Evolutionary conservation across 2,888 invertebrate species (phyloP), one percentile per base, ranked within the genome.

Genomic region (Drosophila silvestris): DNA sequence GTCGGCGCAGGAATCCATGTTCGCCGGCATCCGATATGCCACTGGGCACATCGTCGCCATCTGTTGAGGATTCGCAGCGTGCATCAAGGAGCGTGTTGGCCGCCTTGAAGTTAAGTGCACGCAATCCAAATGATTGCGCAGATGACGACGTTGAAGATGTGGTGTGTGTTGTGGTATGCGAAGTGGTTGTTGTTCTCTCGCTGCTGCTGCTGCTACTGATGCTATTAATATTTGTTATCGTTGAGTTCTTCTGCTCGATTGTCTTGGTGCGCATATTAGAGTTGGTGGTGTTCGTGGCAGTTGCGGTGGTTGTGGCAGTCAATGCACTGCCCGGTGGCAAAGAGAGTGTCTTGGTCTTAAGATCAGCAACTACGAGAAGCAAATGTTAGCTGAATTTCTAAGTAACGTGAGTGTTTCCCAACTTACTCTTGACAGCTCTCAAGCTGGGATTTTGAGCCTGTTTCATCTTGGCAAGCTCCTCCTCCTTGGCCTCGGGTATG

Each of bases 401-500:
- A 16, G 14, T 30, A 3, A 5, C 7, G n/a, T 22, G 3, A 26
- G 6, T 9, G 10, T 5, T 19, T 22, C 5, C 3, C 37, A 58
- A 44, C 79, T 70, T 67, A 82, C 88, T 85, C 9, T 74, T 75
- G 0, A 85, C 39, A 22, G 71, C 58, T 44, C 64, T 54, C 5
- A 89, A 5, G 30, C 60, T 74, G 37, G 85, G 81, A 58, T 66
- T 77, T 22, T 26, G 64, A 28, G 63, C 30, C 92, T 95, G 77
- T 19, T 70, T 92, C 93, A 95, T 95, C 94, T 96, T 94, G 82
- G 95, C 94, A 88, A 95, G 94, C 16, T 47, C 47, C 92, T 97
- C 97, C 94, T 96, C 96, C 93, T 96, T 96, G 71, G 96, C 95
- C 94, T 96, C 97, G 79, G 96, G 96, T 86, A 96, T 96, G 71